These are phyloP conservation scores for Pentalonia nigronervosa DNA, from an alignment of 1,140 invertebrate species.

Conservation along the genomic window DNA sequence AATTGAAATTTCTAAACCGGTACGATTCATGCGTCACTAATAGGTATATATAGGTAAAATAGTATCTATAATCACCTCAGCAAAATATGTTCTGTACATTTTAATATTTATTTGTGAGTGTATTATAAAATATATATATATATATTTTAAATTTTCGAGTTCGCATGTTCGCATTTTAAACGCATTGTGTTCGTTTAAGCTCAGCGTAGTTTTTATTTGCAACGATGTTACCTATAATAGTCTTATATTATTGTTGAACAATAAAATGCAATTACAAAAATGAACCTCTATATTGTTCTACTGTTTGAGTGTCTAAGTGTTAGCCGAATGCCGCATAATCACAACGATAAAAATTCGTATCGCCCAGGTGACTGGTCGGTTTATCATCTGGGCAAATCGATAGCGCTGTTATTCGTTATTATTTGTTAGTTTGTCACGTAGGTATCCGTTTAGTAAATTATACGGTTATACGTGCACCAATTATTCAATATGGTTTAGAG, in stretches of 20 bases:
- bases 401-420: neutral
- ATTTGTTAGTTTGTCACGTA: neutral
- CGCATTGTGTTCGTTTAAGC: too few species aligned
- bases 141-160: neutral
- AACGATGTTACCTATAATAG: neutral
- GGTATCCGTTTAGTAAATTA: neutral
- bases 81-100: neutral
- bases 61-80: neutral
- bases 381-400: neutral
- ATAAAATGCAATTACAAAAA: neutral
- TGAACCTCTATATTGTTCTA: neutral
- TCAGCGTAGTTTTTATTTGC: neutral
- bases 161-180: too few species aligned
- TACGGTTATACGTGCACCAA: neutral
- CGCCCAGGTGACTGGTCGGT: neutral
- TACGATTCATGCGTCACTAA: neutral
- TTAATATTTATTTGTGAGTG: neutral
- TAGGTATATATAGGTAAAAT: too few species aligned
- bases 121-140: neutral
- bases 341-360: constrained; percentile 3
- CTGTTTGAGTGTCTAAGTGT: neutral
- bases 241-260: neutral
- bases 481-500: neutral
- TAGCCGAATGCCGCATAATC: neutral
- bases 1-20: neutral